Conservation (phyloP, 1,140 invertebrate species). For the Harlomillsia oculata region DNA sequence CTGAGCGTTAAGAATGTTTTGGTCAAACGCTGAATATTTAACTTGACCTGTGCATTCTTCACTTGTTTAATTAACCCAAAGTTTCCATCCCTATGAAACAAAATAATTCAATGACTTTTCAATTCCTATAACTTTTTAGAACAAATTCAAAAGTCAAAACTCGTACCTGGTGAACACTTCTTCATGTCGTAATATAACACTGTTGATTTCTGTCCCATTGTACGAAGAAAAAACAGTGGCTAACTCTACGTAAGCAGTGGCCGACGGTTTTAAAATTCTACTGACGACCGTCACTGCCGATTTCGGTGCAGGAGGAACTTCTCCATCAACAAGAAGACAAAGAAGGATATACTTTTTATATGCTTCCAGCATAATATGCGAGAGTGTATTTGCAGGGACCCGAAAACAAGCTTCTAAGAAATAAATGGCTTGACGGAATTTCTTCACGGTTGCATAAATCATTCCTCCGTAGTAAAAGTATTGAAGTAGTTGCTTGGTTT, state of each 20-base stretch:
- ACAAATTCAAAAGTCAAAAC: not conserved
- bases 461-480: slow-evolving; percentile 97
- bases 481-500: slow-evolving; percentile 81
- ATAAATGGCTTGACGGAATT: slow-evolving; percentile 82
- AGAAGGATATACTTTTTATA: slow-evolving; percentile 94
- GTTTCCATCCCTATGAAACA: slow-evolving; percentile 46
- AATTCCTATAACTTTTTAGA: not conserved
- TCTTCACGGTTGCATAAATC: slow-evolving; percentile 87
- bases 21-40: slow-evolving; percentile 92
- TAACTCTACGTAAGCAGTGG: slow-evolving; percentile 81
- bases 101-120: slow-evolving; percentile 1
- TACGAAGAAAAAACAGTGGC: slow-evolving; percentile 69
- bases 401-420: slow-evolving; percentile 92
- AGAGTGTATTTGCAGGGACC: slow-evolving; percentile 82
- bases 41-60: slow-evolving; percentile 78
- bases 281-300: slow-evolving; percentile 36
- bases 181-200: slow-evolving; percentile 63
- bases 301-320: slow-evolving; percentile 45
- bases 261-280: slow-evolving; percentile 82
- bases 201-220: slow-evolving; percentile 59
- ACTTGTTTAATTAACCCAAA: slow-evolving; percentile 60
- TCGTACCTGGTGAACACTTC: slow-evolving; percentile 57
- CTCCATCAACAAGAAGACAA: slow-evolving; percentile 81
- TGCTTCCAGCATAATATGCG: slow-evolving; percentile 91
- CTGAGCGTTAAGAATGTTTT: slow-evolving; percentile 95